Conservation (phyloP, 2,888 invertebrate species). For the Uropetala carovei region DNA sequence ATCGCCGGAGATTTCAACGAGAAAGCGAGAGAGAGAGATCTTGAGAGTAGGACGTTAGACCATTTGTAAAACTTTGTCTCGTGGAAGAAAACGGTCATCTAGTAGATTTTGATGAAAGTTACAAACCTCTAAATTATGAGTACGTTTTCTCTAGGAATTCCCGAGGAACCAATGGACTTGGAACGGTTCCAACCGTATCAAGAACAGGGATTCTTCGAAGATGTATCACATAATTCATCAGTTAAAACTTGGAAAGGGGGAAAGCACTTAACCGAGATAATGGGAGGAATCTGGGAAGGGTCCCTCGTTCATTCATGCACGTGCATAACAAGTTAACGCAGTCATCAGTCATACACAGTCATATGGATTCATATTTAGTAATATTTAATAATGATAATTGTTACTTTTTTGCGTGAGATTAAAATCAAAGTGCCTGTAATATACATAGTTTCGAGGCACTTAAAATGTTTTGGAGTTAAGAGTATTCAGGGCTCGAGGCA, state of each 20-base stretch:
- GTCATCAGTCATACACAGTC: background rate
- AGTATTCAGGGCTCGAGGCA: no score
- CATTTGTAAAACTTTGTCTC: background rate
- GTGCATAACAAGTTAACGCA: background rate
- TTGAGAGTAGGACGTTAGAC: background rate
- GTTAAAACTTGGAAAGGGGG: background rate
- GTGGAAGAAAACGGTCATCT: background rate
- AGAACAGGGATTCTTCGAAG: background rate
- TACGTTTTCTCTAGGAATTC: background rate
- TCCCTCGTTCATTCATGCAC: background rate
- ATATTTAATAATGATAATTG: no score
- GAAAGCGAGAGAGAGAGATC: background rate
- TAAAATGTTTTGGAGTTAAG: no score
- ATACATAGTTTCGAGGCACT: no score
- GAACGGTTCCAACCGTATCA: background rate
- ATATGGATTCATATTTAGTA: background rate
- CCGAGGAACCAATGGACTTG: background rate
- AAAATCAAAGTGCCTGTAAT: no score
- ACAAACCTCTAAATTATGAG: background rate
- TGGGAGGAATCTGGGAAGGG: background rate
- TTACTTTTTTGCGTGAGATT: no score
- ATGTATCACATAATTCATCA: constrained; percentile 6
- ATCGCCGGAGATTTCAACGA: background rate
- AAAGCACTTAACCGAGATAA: background rate
- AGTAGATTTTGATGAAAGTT: background rate